A percentile compares a stretch with the other conserved stretches of the same genome.
These are phyloP conservation scores for Trissonchulus sp. DNA, from an alignment of 2,888 invertebrate genomes.

Conservation along the genomic window DNA sequence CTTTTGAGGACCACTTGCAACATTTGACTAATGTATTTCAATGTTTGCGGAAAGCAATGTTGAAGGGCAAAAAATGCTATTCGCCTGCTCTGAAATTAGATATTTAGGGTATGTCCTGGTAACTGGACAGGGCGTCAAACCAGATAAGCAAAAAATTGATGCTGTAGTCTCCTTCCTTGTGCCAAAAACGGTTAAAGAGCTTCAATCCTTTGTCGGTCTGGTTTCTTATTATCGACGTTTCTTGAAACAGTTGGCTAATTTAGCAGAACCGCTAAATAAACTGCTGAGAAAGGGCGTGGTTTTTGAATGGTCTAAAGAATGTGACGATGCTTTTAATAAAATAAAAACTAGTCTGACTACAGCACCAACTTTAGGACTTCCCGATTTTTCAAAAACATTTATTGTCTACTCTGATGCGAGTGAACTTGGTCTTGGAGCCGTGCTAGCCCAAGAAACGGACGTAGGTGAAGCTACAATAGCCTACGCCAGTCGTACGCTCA, in stretches of 20 bases:
- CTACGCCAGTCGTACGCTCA: too few species aligned
- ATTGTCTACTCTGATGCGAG: constrained; percentile 7
- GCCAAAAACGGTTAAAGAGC: neutral
- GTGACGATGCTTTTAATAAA: constrained; percentile 2
- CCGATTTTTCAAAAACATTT: constrained; percentile 11
- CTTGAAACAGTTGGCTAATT: neutral
- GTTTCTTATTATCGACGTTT: constrained; percentile 3
- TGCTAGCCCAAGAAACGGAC: neutral
- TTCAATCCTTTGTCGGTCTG: neutral
- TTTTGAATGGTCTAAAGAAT: constrained; percentile 17
- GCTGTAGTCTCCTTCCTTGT: neutral
- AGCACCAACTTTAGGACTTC: neutral
- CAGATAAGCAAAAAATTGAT: neutral
- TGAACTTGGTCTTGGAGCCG: neutral
- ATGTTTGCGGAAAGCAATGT: neutral
- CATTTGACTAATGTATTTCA: neutral
- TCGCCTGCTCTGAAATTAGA: neutral
- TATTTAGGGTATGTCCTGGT: neutral
- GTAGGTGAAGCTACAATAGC: too few species aligned
- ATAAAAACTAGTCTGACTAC: neutral
- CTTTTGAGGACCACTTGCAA: constrained; percentile 12
- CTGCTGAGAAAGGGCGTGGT: neutral
- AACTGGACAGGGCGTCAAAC: neutral
- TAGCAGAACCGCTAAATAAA: neutral
- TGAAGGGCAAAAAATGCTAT: constrained; percentile 14